phyloP scores from a whole-genome alignment of 2,797 vertebrate species.

The Chiloscyllium punctatum region DNA sequence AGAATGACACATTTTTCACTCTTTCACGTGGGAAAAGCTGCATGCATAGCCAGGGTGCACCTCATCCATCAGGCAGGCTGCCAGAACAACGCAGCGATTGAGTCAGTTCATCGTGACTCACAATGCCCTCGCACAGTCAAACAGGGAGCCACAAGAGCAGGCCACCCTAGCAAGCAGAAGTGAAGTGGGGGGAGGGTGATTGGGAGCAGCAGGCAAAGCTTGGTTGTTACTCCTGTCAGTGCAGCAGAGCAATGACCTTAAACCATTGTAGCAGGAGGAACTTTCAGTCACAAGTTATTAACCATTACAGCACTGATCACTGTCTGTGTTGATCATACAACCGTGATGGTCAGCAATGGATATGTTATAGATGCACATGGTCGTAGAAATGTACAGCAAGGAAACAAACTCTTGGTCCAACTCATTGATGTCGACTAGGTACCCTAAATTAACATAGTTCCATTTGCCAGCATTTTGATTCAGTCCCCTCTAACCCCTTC shows the following conservation, averaged over 20 bases:
- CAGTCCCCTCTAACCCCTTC: no score
- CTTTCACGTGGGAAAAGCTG: constrained; percentile 33
- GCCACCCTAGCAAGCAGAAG: neutral
- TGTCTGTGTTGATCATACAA: neutral
- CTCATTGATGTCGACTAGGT: no score
- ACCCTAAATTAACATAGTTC: no score
- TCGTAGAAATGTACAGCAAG: no score
- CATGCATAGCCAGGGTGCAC: neutral
- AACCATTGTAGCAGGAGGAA: neutral
- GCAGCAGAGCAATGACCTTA: constrained; percentile 26
- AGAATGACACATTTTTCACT: neutral
- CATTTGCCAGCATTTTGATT: no score
- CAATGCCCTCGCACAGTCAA: neutral
- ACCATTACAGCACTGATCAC: neutral
- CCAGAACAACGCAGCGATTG: neutral
- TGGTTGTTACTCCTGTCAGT: neutral
- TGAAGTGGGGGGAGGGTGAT: neutral
- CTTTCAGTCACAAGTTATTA: neutral
- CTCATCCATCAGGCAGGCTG: constrained; percentile 33
- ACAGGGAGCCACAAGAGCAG: neutral
- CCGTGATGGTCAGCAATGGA: no score
- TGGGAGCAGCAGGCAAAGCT: no score
- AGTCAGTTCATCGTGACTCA: constrained; percentile 12
- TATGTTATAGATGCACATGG: no score
- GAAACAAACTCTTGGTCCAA: no score